Evolutionary conservation across 2,888 invertebrate species (phyloP), one percentile per base, ranked within the genome.

Genomic region (Pherbina coryleti): DNA sequence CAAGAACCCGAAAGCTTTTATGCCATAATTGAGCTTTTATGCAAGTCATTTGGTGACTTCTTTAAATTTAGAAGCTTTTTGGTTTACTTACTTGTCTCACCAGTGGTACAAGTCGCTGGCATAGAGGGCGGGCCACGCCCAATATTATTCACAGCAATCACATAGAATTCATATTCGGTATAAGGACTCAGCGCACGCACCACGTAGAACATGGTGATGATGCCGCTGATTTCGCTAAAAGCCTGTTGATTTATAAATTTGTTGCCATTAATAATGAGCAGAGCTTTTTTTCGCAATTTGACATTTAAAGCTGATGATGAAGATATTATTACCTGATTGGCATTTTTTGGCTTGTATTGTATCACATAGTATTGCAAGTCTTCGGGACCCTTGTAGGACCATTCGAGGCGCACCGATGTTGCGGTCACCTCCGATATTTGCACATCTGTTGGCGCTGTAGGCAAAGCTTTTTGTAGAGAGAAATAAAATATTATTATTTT

Each of bases 281-380:
- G 19, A 55, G 55, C 55, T 55, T 55, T n/a, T 22, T 19, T 19
- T n/a, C n/a, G n/a, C n/a, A 7, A 22, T 9, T 19, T 55, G 22
- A 2, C 1, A 5, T 28, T 62, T 31, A 75, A 77, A 69, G 37
- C 70, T 67, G 64, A 66, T 76, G 49, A 75, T n/a, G n/a, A n/a
- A n/a, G n/a, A 31, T 28, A 9, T 8, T 51, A 83, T 86, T 86
- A 92, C 92, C 91, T 93, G 93, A 90, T 96, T 96, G 75, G 97
- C 96, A 90, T 95, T 95, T 91, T 97, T 97, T 66, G 97, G 97
- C 89, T 98, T 98, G 92, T 98, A 98, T 90, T 97, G 97, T 85
- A 99, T 96, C 83, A 98, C 96, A 91, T 98, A 99, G 90, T 98
- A 98, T 86, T 95, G 95, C n/a, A 98, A 93, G 85, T 97, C 97